A percentile compares a stretch with the other conserved stretches of the same genome.
Conservation (phyloP, 2,888 invertebrate genomes). For the Megastigmus dorsalis region DNA sequence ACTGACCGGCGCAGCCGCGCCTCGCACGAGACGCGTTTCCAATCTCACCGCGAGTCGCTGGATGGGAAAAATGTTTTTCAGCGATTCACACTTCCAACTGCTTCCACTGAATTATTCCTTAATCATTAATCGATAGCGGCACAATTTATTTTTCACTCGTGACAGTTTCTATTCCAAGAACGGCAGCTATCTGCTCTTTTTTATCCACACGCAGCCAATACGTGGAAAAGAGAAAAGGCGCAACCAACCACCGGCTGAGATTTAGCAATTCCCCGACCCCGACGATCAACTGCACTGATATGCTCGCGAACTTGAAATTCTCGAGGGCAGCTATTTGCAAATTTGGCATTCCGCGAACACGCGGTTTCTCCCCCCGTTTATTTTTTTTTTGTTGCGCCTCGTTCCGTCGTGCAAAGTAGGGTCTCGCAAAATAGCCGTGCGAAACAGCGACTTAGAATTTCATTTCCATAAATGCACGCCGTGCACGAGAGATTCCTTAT, state of each 20-base stretch:
- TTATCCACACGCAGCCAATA: neutral
- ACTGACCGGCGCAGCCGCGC: conserved; percentile 68
- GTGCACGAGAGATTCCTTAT: conserved; percentile 11
- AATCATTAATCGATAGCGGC: neutral
- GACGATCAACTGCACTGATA: neutral
- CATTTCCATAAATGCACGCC: conserved; percentile 34
- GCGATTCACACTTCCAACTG: neutral
- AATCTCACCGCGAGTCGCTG: conserved; percentile 28
- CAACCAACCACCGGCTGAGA: neutral
- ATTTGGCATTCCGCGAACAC: conserved; percentile 39
- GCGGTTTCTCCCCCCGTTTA: neutral
- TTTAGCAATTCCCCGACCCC: neutral
- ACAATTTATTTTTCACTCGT: neutral
- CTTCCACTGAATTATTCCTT: neutral
- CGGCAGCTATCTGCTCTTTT: neutral
- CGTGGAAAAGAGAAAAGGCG: neutral
- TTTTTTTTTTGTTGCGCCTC: neutral
- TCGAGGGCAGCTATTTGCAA: conserved; percentile 22
- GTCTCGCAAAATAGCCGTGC: neutral
- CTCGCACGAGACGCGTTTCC: conserved; percentile 64
- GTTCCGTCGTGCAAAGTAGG: neutral
- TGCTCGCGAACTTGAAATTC: conserved; percentile 16
- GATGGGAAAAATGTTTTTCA: conserved; percentile 28
- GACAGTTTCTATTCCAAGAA: neutral
- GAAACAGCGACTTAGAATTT: conserved; percentile 11